Evolutionary conservation across 2,113 vertebrate species (phyloP), one percentile per base, ranked within the genome.

Genomic region (Urocitellus parryii): DNA sequence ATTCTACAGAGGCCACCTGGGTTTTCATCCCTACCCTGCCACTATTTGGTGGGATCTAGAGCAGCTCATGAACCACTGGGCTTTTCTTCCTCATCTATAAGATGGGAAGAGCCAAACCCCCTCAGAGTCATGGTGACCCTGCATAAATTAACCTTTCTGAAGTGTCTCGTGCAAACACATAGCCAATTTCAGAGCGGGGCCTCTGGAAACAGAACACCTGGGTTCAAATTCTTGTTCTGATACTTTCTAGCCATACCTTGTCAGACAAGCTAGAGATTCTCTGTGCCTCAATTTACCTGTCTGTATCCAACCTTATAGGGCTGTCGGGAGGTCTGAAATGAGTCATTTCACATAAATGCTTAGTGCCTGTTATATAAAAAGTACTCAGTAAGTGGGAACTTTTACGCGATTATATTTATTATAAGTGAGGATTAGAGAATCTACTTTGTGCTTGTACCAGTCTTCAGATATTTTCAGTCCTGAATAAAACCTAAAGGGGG

Each of bases 401-500:
- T 73, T 68, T 79, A 79, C 37, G 72, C 53, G 34, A 82, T 51
- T 10, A 27, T 27, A 58, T 70, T 53, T 82, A 77, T 58, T 65
- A 22, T 65, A 61, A 90, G 45, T 56, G 78, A 80, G 90, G 68
- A 80, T 39, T 72, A 80, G 20, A 76, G 39, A 80, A 65, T 42
- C 14, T 56, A 56, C 61, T 79, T 34, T 91, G 70, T 91, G 17
- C 6, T 58, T 70, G 39, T 89, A 29, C 93, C 8, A 39, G 29
- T 73, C 25, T 37, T 63, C 56, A 93, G 86, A 65, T 91, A 79
- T 72, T 86, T 86, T 93, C 14, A 61, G 58, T 42, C 16, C 39
- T 48, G 37, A 86, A 42, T 76, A 93, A 92, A 88, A 82, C 37
- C 42, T 77, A 45, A 27, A 16, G 25, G 24, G 10, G 10, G 42